Conservation (phyloP, 2,113 vertebrate species). For the Cygnus buccinator region DNA sequence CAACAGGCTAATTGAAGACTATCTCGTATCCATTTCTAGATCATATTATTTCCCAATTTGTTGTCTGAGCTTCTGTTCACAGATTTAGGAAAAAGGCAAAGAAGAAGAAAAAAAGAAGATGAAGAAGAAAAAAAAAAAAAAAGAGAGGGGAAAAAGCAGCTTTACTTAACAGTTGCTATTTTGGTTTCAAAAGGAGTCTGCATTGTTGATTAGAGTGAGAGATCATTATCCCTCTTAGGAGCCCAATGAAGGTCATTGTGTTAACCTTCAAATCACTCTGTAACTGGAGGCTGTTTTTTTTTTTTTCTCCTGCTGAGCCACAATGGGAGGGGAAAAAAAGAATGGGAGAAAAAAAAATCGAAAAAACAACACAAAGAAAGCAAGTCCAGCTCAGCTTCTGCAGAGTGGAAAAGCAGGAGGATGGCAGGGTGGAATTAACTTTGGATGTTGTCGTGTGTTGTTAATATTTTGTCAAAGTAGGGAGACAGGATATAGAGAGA, state of each 20-base stretch:
- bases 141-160: neutral
- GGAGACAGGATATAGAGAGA: neutral
- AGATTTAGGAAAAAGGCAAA: slow-evolving; percentile 48
- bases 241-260: slow-evolving; percentile 63
- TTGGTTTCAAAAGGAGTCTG: slow-evolving; percentile 73
- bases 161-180: slow-evolving; percentile 75
- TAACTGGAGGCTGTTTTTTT: slow-evolving; percentile 51
- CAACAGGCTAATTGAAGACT: slow-evolving; percentile 49
- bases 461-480: neutral
- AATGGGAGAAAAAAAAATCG: neutral
- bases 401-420: neutral
- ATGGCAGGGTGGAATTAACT: slow-evolving; percentile 1
- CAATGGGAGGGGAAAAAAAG: neutral
- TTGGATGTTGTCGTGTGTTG: neutral
- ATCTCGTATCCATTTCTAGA: slow-evolving; percentile 9
- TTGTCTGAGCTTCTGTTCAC: slow-evolving; percentile 54
- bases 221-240: slow-evolving; percentile 76
- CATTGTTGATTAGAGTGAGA: slow-evolving; percentile 71
- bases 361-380: neutral
- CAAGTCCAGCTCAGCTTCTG: neutral
- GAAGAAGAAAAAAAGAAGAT: neutral
- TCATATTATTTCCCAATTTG: slow-evolving; percentile 59
- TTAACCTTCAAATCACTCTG: slow-evolving; percentile 75
- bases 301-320: neutral
- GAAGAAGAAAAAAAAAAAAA: neutral